phyloP scores from a whole-genome alignment of 2,797 vertebrate genomes.

The Girardinus metallicus region DNA sequence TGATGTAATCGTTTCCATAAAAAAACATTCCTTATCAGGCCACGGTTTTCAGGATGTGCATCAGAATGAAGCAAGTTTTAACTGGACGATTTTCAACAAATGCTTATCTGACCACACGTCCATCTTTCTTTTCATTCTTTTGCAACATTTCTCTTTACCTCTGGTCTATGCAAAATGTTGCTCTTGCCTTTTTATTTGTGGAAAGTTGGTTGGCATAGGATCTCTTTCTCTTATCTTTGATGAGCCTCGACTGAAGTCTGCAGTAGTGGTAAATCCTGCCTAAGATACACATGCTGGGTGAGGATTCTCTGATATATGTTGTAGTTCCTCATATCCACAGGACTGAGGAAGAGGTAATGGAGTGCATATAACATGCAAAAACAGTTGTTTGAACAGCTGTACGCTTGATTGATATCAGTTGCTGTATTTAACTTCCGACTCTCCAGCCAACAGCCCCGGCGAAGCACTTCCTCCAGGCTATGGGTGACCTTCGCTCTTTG shows the following conservation, averaged over 20 bases:
- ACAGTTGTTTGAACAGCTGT: conserved; percentile 66
- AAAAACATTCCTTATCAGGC: conserved; percentile 8
- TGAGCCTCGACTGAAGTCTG: not conserved
- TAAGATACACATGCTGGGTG: conserved; percentile 18
- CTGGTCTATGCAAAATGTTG: not conserved
- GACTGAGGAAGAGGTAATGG: conserved; percentile 59
- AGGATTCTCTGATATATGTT: conserved; percentile 19
- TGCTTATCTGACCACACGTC: conserved; percentile 12
- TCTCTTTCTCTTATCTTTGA: not conserved
- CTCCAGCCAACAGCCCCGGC: conserved; percentile 13
- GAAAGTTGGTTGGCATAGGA: not conserved
- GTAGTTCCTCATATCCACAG: conserved; percentile 29
- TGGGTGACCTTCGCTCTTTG: conserved; percentile 61
- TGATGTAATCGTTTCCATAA: conserved; percentile 8
- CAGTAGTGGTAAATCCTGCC: not conserved
- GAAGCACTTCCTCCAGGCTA: conserved; percentile 52
- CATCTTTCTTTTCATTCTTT: conserved; percentile 18
- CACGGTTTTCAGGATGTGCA: conserved; percentile 11
- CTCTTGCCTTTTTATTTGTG: not conserved
- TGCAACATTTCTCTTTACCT: conserved; percentile 24
- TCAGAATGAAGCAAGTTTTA: conserved; percentile 31
- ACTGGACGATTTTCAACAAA: conserved; percentile 34
- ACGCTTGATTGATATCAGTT: conserved; percentile 47
- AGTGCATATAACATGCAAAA: conserved; percentile 48
- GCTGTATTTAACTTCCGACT: conserved; percentile 37